Evolutionary conservation across 2,797 vertebrate species (phyloP).

Genomic region (Dipus sagitta): DNA sequence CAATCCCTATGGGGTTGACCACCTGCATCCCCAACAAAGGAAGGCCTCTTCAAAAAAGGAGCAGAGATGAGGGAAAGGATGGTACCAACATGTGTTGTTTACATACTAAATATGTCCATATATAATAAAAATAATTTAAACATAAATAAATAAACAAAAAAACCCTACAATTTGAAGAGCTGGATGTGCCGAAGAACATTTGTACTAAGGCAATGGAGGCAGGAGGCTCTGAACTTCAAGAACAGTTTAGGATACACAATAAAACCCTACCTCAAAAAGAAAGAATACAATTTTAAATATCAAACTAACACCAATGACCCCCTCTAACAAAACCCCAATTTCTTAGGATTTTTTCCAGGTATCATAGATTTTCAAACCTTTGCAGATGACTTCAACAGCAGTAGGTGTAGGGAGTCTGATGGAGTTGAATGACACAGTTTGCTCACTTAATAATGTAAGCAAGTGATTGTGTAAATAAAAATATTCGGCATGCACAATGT

Average conservation of each 20-base stretch:
- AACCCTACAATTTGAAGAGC: background rate
- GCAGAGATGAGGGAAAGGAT: too few relatives aligned
- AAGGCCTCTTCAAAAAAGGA: too few relatives aligned
- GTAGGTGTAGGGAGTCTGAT: background rate
- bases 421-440: background rate
- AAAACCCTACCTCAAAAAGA: background rate
- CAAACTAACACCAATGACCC: background rate
- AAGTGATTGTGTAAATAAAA: background rate
- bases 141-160: too few relatives aligned
- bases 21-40: too few relatives aligned
- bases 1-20: too few relatives aligned
- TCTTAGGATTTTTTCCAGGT: background rate
- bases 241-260: background rate
- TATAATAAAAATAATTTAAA: too few relatives aligned
- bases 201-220: background rate
- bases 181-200: background rate
- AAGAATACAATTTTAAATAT: background rate
- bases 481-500: rapidly evolving
- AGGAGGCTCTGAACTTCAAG: background rate
- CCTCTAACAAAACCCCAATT: conserved; percentile 14
- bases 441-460: conserved; percentile 1
- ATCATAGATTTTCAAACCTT: background rate
- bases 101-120: too few relatives aligned
- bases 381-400: background rate
- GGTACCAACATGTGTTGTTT: too few relatives aligned